Conservation (phyloP, 2,113 vertebrate species). For the Ginglymostoma cirratum region DNA sequence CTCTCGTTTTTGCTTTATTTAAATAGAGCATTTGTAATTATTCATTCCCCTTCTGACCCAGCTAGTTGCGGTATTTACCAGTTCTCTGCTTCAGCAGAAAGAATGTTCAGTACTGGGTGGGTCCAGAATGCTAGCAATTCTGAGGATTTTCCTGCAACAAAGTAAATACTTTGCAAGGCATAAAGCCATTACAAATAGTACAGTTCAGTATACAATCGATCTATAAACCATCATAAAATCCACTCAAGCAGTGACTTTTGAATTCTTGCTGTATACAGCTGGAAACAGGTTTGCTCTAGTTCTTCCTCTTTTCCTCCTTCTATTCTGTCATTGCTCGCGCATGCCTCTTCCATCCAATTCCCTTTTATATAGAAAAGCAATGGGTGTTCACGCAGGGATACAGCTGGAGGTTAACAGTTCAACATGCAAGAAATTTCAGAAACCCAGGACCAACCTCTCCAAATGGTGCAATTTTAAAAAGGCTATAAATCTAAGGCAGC, state of each 20-base stretch:
- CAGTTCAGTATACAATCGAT: background rate
- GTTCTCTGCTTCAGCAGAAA: background rate
- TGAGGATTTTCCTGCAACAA: background rate
- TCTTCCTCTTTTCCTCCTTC: background rate
- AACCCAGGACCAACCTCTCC: background rate
- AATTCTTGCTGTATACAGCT: background rate
- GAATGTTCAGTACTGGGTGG: background rate
- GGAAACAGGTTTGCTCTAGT: background rate
- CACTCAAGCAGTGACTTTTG: background rate
- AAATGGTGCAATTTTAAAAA: background rate
- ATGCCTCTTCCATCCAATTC: background rate
- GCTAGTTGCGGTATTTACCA: background rate
- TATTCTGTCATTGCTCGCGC: background rate
- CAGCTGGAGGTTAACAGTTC: background rate
- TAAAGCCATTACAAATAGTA: background rate
- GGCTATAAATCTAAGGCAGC: background rate
- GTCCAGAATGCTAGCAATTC: background rate
- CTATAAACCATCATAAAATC: background rate
- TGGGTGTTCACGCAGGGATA: background rate
- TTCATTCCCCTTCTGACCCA: background rate
- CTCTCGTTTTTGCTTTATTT: background rate
- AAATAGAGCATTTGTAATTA: background rate
- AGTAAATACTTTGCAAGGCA: background rate
- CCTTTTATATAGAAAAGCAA: background rate
- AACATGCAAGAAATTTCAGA: background rate